Evolutionary conservation across 2,888 invertebrate species (phyloP), one percentile per base, ranked within the genome.

Genomic region (Protophormia terraenovae): DNA sequence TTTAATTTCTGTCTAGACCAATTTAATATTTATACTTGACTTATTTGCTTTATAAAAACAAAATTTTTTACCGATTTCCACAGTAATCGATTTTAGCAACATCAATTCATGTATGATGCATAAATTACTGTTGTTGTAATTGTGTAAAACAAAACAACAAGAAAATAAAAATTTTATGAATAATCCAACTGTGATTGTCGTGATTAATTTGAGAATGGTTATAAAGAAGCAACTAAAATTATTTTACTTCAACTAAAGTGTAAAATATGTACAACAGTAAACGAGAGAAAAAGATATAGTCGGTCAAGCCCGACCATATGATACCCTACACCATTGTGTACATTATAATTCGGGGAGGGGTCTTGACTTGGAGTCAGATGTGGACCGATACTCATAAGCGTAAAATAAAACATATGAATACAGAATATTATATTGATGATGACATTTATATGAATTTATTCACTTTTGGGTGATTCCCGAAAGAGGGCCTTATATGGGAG

Each of bases 111-210:
- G 6, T 24, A 58, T 29, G 58, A 72, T 38, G 45, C 41, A 72
- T 60, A 32, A 29, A 45, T 58, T 41, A 41, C 14, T 71, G 8
- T 8, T 50, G 41, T 58, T 72, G 16, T 58, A 35, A 19, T 10
- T 67, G 12, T 32, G 19, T 10, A 24, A n/a, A n/a, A n/a, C n/a
- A 10, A 29, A 19, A 22, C n/a, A 29, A 16, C n/a, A 35, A 71
- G 41, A 35, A 41, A 16, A 41, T 55, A 10, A n/a, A n/a, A n/a
- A n/a, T n/a, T n/a, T n/a, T 72, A 41, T 41, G 41, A 58, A 24
- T 58, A 22, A 45, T 60, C 3, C 45, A 72, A 58, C 55, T 58
- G 58, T 60, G 60, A 73, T 73, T 60, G 45, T 60, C 19, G n/a
- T 72, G 71, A 72, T 55, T 22, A 72, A 72, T 73, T 73, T 47